These are phyloP conservation scores for Amblyopsis hoosieri DNA, from an alignment of 2,797 vertebrate species.

Conservation along the genomic window DNA sequence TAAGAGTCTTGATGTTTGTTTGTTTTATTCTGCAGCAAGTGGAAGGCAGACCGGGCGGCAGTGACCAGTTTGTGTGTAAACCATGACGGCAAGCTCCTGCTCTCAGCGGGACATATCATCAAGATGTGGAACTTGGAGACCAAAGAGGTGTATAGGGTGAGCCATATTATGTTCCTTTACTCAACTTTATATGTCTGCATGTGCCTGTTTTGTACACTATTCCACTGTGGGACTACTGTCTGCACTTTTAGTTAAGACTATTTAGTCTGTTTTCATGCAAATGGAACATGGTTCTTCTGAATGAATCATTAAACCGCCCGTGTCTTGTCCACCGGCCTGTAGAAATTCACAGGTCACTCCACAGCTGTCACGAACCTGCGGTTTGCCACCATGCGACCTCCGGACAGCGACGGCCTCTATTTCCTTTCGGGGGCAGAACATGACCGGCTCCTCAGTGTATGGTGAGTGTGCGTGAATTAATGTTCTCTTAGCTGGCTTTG, in stretches of 20 bases:
- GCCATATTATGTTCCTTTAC: constrained; percentile 39
- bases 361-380: constrained; percentile 89
- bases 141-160: constrained; percentile 96
- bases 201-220: not conserved
- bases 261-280: too few relatives aligned
- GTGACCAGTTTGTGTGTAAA: constrained; percentile 92
- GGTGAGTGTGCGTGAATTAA: constrained; percentile 77
- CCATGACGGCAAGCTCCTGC: constrained; percentile 94
- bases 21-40: constrained; percentile 81
- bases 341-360: constrained; percentile 98
- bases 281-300: too few relatives aligned
- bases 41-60: constrained; percentile 93
- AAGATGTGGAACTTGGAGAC: constrained; percentile 99
- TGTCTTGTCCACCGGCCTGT: constrained; percentile 22
- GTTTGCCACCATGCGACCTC: constrained; percentile 88
- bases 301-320: not conserved
- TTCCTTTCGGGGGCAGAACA: constrained; percentile 94
- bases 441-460: constrained; percentile 93
- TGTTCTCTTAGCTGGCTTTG: not conserved
- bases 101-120: constrained; percentile 93
- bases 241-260: too few relatives aligned
- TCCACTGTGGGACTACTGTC: not conserved
- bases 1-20: not conserved
- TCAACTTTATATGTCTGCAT: too few relatives aligned
- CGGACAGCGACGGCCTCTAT: constrained; percentile 90